These are phyloP conservation scores for Amblyteles armatorius DNA, from an alignment of 2,888 invertebrate genomes.

Conservation along the genomic window DNA sequence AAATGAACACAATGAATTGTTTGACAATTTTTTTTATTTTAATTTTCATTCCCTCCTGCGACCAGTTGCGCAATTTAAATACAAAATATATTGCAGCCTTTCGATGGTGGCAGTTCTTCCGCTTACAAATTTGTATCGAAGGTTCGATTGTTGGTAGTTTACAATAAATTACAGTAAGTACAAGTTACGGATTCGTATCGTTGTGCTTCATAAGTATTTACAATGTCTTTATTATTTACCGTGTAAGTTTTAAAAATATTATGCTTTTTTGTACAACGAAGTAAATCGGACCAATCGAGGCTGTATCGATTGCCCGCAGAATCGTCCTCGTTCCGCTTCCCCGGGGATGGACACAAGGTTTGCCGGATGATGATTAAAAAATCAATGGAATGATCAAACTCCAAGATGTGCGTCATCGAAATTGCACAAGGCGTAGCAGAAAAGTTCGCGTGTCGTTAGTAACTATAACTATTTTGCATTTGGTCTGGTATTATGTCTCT, in stretches of 20 bases:
- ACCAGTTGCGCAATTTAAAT: neutral
- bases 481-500: neutral
- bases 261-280: neutral
- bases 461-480: neutral
- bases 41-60: neutral
- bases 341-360: neutral
- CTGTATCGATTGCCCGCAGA: neutral
- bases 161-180: slow-evolving; percentile 3
- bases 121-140: neutral
- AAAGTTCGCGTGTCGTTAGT: neutral
- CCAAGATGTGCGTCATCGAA: neutral
- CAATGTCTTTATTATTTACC: neutral
- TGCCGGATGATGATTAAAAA: neutral
- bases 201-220: slow-evolving; percentile 6
- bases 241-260: neutral
- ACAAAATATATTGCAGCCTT: neutral
- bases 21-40: neutral
- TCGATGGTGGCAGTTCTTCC: neutral
- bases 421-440: neutral
- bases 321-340: neutral
- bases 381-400: slow-evolving; percentile 6
- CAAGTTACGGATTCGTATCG: neutral
- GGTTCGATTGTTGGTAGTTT: neutral
- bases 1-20: neutral
- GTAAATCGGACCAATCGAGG: neutral